These are phyloP conservation scores for Molorchus minor DNA, from an alignment of 2,888 invertebrate genomes.

Conservation along the genomic window DNA sequence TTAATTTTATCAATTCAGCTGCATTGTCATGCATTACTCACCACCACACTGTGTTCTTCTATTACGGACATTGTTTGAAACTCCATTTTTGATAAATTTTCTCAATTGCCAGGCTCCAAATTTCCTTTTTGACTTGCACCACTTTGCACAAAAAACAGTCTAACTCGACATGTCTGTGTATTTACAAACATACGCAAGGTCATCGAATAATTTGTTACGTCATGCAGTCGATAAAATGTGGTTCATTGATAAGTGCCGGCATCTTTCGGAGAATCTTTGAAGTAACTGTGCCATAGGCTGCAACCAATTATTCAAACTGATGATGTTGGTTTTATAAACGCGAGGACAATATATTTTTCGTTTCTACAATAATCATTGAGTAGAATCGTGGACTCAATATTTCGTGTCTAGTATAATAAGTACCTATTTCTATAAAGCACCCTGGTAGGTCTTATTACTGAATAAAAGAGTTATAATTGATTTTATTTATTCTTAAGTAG, in stretches of 20 bases:
- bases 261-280: slow-evolving; percentile 5
- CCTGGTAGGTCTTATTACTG: no score
- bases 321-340: no score
- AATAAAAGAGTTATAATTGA: no score
- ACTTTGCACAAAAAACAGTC: slow-evolving; percentile 53
- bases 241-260: slow-evolving; percentile 16
- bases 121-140: slow-evolving; percentile 36
- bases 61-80: slow-evolving; percentile 71
- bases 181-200: slow-evolving; percentile 82
- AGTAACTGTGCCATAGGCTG: no score
- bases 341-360: no score
- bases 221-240: slow-evolving; percentile 43
- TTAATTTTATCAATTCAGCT: not conserved
- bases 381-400: no score
- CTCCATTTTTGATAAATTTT: slow-evolving; percentile 65
- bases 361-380: no score
- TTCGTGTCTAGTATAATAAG: no score
- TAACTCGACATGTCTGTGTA: slow-evolving; percentile 73
- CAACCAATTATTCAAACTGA: no score
- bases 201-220: slow-evolving; percentile 65
- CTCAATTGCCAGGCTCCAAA: slow-evolving; percentile 36
- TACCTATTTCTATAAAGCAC: no score
- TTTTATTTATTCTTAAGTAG: no score
- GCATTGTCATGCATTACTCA: slow-evolving; percentile 62
- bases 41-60: slow-evolving; percentile 70